Evolutionary conservation across 1,140 invertebrate species (phyloP).

Genomic region (Drosophila lini): DNA sequence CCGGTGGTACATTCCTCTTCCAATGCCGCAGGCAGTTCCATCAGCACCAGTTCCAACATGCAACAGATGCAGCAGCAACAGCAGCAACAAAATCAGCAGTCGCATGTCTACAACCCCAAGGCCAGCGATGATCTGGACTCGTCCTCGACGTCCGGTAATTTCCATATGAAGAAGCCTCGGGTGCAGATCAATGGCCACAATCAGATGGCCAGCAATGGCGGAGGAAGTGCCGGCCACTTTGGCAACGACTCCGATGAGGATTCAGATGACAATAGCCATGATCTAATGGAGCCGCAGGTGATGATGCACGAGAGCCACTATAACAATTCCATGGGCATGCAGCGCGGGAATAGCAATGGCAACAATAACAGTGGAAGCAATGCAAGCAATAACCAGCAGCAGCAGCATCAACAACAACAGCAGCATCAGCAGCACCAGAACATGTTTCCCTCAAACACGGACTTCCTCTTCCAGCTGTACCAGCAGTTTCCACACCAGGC

Average conservation of each 20-base stretch:
- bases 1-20: slow-evolving; percentile 70
- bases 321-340: slow-evolving; percentile 49
- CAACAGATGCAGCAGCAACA: slow-evolving; percentile 48
- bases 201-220: slow-evolving; percentile 55
- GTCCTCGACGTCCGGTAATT: slow-evolving; percentile 65
- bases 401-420: slow-evolving; percentile 47
- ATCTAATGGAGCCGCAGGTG: slow-evolving; percentile 59
- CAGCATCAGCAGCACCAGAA: slow-evolving; percentile 65
- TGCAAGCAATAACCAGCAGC: slow-evolving; percentile 35
- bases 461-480: slow-evolving; percentile 82
- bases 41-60: slow-evolving; percentile 34
- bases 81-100: slow-evolving; percentile 30
- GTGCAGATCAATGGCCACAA: slow-evolving; percentile 66
- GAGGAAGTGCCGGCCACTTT: slow-evolving; percentile 55
- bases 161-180: slow-evolving; percentile 72
- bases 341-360: slow-evolving; percentile 54
- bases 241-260: slow-evolving; percentile 74
- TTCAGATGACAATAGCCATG: slow-evolving; percentile 74
- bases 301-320: slow-evolving; percentile 70
- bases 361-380: slow-evolving; percentile 37
- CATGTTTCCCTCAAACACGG: slow-evolving; percentile 78
- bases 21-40: slow-evolving; percentile 38
- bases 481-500: slow-evolving; percentile 77
- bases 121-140: slow-evolving; percentile 66
- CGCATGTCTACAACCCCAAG: slow-evolving; percentile 61